Base-by-base conservation (phyloP, 2,888 invertebrate genomes). In the Leptinotarsa rubiginosa region DNA sequence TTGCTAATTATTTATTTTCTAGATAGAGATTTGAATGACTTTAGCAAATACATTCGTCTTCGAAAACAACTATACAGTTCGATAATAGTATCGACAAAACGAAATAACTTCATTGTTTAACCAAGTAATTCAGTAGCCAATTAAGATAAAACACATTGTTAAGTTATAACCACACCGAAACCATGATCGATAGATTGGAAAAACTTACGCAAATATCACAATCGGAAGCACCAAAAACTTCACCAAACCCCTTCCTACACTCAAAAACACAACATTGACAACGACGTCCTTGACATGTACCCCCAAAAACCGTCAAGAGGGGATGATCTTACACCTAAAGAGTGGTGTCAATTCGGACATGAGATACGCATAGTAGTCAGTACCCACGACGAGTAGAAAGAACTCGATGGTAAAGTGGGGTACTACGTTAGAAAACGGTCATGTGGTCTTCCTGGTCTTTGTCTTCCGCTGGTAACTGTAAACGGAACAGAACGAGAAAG, bases 241-340 rank as follows among this genome's bases (percentile, higher is more conserved):
- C 70, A 65, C 70, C 67, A 69, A 74, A 76, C 67, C 74, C 74
- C 74, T 73, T 75, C 73, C 75, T 70, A 71, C 70, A 70, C 75
- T 70, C 70, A 72, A 72, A 74, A 70, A 75, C 75, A 73, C 70
- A 77, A 81, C 78, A 81, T 82, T 84, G 84, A 85, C 84, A 83
- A 76, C 65, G 66, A 69, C 82, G 87, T 87, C 87, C 87, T 87
- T 87, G 87, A 83, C 82, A 80, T 70, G 79, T 85, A 85, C 86
- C 86, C 84, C 86, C 85, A 80, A 82, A 84, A 75, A 68, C 68
- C 68, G 69, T 79, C 85, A 84, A 86, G 86, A 84, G 87, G 86
- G 87, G 86, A 85, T 85, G 85, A 79, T 76, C 59, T 62, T 65
- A 76, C 76, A 76, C 77, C 69, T 75, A 76, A 79, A 73, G 71